phyloP scores from a whole-genome alignment of 2,888 invertebrate species.

The Trypoxylon attenuatum region DNA sequence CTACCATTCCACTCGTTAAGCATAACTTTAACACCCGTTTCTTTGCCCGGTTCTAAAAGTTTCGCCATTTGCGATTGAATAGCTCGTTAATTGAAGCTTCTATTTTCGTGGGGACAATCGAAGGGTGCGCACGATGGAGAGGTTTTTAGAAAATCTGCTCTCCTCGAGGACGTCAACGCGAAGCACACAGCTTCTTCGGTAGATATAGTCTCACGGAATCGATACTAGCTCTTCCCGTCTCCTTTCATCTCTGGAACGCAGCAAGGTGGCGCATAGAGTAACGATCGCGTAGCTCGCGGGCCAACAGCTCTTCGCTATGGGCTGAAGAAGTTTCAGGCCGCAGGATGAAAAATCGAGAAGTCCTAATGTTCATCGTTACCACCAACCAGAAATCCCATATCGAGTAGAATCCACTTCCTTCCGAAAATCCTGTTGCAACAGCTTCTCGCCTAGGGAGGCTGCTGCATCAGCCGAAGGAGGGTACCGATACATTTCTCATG shows the following conservation, averaged over 20 bases:
- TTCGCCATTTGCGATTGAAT: too few species aligned
- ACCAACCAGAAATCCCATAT: not conserved
- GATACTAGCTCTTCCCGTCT: constrained; percentile 31
- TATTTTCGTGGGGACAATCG: too few species aligned
- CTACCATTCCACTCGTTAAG: too few species aligned
- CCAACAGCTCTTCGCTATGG: constrained; percentile 20
- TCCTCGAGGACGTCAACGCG: constrained; percentile 24
- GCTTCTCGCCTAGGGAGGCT: too few species aligned
- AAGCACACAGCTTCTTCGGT: constrained; percentile 29
- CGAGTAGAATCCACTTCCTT: not conserved
- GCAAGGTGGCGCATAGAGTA: constrained; percentile 42
- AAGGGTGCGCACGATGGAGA: too few species aligned
- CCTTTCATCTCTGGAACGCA: constrained; percentile 35
- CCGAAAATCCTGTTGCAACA: too few species aligned
- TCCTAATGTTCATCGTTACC: not conserved
- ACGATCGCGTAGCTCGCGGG: constrained; percentile 31
- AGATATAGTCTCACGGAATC: constrained; percentile 38
- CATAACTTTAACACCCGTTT: too few species aligned
- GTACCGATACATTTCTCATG: not conserved
- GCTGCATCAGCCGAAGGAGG: too few species aligned
- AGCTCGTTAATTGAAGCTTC: too few species aligned
- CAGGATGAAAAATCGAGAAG: constrained; percentile 1
- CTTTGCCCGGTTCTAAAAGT: too few species aligned
- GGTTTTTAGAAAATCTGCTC: constrained; percentile 1
- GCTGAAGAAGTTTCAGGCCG: constrained; percentile 21